phyloP scores from a whole-genome alignment of 92 coral and sea anemone species.

The Montipora capitata region DNA sequence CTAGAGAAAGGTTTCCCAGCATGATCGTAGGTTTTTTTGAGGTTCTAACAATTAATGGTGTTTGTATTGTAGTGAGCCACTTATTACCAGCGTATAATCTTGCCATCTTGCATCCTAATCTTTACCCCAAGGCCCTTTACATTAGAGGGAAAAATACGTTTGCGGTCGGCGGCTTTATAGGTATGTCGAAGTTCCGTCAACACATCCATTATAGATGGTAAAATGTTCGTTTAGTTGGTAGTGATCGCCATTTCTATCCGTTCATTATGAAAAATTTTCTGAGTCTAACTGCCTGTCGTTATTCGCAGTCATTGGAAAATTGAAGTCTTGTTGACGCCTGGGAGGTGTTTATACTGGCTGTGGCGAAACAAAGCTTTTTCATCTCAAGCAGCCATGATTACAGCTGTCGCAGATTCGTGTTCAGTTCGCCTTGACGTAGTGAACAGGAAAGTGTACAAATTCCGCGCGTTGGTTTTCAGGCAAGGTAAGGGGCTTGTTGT shows the following conservation, averaged over 20 bases:
- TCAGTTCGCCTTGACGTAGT: slow-evolving; percentile 60
- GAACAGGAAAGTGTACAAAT: slow-evolving; percentile 54
- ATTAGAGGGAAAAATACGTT: background rate
- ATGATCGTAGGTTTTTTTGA: too few relatives aligned
- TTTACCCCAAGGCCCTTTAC: background rate
- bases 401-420: slow-evolving; percentile 54
- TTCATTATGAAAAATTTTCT: background rate
- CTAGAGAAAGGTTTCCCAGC: too few relatives aligned
- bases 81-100: background rate
- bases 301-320: slow-evolving; percentile 26
- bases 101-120: background rate
- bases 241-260: background rate
- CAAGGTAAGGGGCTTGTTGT: slow-evolving; percentile 28
- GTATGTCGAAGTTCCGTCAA: background rate
- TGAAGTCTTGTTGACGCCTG: slow-evolving; percentile 12
- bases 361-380: background rate
- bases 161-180: background rate
- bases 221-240: too few relatives aligned
- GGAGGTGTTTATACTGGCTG: background rate
- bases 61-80: too few relatives aligned
- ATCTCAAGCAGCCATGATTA: slow-evolving; percentile 31
- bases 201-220: background rate
- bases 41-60: too few relatives aligned
- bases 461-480: slow-evolving; percentile 43
- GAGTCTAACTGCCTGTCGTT: background rate